A percentile compares a stretch with the other conserved stretches of the same genome.
phyloP scores from a whole-genome alignment of 2,797 vertebrate genomes.

The Botia almorhae region DNA sequence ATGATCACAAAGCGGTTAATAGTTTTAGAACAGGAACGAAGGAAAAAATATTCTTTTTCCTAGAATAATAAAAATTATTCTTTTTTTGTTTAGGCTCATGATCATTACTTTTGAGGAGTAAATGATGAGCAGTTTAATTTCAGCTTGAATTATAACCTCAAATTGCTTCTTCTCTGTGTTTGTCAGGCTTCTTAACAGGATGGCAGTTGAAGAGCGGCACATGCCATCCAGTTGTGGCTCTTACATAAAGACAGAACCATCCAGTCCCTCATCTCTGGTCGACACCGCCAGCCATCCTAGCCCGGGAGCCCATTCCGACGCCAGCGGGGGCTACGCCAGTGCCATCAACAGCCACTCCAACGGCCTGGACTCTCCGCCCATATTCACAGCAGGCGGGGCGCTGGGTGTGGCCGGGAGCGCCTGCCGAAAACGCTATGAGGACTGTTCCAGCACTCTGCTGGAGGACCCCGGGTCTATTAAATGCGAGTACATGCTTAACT shows the following conservation, averaged over 20 bases:
- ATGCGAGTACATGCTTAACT: constrained; percentile 97
- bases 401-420: constrained; percentile 75
- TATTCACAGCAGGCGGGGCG: constrained; percentile 84
- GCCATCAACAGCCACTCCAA: constrained; percentile 90
- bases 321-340: constrained; percentile 90
- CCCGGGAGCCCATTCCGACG: constrained; percentile 91
- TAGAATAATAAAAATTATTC: no score
- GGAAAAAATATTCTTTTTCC: no score
- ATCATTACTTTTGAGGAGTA: neutral
- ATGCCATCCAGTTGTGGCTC: constrained; percentile 93
- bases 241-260: constrained; percentile 98
- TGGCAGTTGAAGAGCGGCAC: constrained; percentile 94
- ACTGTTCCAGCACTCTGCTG: constrained; percentile 91
- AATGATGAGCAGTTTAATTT: neutral
- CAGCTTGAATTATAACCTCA: no score
- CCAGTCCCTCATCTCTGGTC: constrained; percentile 92
- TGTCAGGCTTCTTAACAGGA: constrained; percentile 89
- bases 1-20: no score
- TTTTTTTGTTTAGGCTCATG: no score
- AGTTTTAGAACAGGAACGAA: no score
- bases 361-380: constrained; percentile 92
- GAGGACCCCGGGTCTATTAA: constrained; percentile 92
- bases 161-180: neutral
- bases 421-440: constrained; percentile 93
- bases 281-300: constrained; percentile 96